Evolutionary conservation across 2,888 invertebrate species (phyloP).

Genomic region (Erebia aethiops): DNA sequence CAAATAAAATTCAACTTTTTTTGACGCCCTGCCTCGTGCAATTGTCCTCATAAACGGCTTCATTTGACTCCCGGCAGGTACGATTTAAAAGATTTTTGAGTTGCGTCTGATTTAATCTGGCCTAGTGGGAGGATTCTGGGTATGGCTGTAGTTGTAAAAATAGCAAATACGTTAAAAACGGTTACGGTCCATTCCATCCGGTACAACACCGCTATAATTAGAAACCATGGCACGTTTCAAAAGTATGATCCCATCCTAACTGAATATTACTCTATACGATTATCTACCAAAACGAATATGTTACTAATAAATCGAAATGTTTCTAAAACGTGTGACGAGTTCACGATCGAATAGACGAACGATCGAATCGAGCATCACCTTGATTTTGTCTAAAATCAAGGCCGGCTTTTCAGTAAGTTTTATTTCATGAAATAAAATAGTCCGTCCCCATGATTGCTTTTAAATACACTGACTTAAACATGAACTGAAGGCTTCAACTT

Average conservation of each 20-base stretch:
- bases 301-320: slow-evolving; percentile 4
- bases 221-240: neutral
- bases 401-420: slow-evolving; percentile 23
- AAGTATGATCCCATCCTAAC: neutral
- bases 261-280: too few relatives aligned
- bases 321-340: slow-evolving; percentile 18
- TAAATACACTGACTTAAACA: slow-evolving; percentile 43
- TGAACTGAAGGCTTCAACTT: slow-evolving; percentile 17
- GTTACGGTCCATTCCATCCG: too few relatives aligned
- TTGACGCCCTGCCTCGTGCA: too few relatives aligned
- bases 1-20: neutral
- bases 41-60: too few relatives aligned
- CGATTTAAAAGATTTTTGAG: too few relatives aligned
- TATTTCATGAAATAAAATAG: slow-evolving; percentile 43
- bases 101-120: too few relatives aligned
- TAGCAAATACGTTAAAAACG: too few relatives aligned
- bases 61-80: too few relatives aligned
- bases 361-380: slow-evolving; percentile 22
- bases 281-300: slow-evolving; percentile 9
- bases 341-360: slow-evolving; percentile 2
- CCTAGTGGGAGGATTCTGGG: too few relatives aligned
- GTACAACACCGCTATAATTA: too few relatives aligned
- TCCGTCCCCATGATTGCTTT: slow-evolving; percentile 68
- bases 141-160: too few relatives aligned
- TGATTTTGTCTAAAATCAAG: slow-evolving; percentile 10